Evolutionary conservation across 2,888 invertebrate species (phyloP).

Genomic region (Tetanocera ferruginea): DNA sequence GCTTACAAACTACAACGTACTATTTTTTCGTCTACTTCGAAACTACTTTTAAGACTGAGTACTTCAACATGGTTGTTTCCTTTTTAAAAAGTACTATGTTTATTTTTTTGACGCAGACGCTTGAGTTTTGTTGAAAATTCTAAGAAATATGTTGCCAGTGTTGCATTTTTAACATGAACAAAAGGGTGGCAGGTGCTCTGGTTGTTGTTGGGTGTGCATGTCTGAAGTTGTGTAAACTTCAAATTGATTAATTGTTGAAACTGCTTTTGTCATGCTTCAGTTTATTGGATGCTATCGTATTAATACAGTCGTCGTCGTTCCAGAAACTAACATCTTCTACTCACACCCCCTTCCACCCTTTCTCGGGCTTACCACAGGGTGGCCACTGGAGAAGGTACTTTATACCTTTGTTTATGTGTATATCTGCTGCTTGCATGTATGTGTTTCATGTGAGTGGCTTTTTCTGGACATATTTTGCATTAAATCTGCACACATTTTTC

Average conservation of each 20-base stretch:
- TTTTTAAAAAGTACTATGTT: too few species aligned
- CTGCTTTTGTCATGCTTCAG: slow-evolving; percentile 11
- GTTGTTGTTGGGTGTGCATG: neutral
- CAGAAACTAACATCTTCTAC: neutral
- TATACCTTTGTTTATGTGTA: neutral
- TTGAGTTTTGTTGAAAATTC: too few species aligned
- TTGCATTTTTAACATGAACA: too few species aligned
- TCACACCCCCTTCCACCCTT: neutral
- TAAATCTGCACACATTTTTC: slow-evolving; percentile 25
- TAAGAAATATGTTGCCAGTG: too few species aligned
- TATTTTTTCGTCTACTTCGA: too few species aligned
- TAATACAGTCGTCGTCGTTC: neutral
- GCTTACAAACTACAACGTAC: too few species aligned
- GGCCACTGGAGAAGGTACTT: too few species aligned
- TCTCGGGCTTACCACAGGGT: neutral
- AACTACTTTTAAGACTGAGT: too few species aligned
- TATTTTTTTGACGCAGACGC: too few species aligned
- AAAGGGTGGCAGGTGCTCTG: neutral
- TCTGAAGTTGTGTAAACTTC: neutral
- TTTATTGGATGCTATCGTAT: neutral
- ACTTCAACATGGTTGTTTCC: too few species aligned
- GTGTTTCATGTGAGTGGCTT: neutral
- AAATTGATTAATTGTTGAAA: slow-evolving; percentile 20
- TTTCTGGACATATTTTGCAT: neutral
- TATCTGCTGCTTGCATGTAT: neutral